Evolutionary conservation across 2,888 invertebrate genomes (phyloP).

Genomic region (Erebia epiphron): DNA sequence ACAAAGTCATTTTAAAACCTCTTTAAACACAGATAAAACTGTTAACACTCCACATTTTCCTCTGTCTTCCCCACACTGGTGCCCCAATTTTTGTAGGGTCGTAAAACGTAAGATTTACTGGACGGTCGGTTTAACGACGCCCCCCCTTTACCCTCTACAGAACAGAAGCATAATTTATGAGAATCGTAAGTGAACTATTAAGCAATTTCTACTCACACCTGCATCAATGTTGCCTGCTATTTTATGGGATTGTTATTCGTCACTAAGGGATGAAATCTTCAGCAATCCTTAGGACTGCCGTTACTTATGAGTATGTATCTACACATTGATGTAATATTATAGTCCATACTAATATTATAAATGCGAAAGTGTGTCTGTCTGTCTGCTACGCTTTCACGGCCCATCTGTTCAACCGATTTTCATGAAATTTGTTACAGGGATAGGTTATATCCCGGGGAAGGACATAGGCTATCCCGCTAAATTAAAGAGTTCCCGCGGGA

Average conservation of each 20-base stretch:
- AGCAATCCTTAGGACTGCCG: too few relatives aligned
- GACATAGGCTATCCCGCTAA: too few relatives aligned
- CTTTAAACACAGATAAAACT: slow-evolving; percentile 29
- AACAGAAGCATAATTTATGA: slow-evolving; percentile 73
- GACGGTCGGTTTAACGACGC: slow-evolving; percentile 73
- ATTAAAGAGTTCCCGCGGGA: too few relatives aligned
- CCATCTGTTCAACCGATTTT: too few relatives aligned
- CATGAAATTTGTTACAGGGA: too few relatives aligned
- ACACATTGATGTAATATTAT: too few relatives aligned
- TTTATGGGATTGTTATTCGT: slow-evolving; percentile 41
- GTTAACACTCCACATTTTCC: slow-evolving; percentile 29
- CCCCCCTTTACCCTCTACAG: slow-evolving; percentile 46
- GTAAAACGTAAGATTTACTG: slow-evolving; percentile 78
- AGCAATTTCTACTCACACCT: slow-evolving; percentile 53
- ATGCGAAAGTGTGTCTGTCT: too few relatives aligned
- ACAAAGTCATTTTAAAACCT: slow-evolving; percentile 33
- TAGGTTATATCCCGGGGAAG: too few relatives aligned
- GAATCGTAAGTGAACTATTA: slow-evolving; percentile 69
- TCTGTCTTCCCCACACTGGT: slow-evolving; percentile 30
- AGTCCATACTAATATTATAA: too few relatives aligned
- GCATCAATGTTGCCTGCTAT: slow-evolving; percentile 51
- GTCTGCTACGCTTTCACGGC: too few relatives aligned
- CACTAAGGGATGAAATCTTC: not conserved
- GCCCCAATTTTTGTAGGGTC: slow-evolving; percentile 75
- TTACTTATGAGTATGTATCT: too few relatives aligned